Evolutionary conservation across 64 coral and sea anemone genomes (phyloP).

Genomic region (Stylophora pistillata): DNA sequence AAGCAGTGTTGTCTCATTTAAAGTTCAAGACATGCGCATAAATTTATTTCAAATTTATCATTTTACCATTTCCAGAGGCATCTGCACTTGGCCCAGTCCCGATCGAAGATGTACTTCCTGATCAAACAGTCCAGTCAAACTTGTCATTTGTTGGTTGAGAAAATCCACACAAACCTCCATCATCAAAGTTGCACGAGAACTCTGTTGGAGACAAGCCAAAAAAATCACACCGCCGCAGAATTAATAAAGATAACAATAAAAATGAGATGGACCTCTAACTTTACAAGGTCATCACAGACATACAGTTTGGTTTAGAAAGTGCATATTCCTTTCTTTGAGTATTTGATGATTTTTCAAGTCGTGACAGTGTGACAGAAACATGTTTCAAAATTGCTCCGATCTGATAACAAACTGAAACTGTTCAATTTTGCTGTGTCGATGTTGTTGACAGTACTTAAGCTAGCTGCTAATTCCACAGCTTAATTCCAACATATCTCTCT

Average conservation of each 20-base stretch:
- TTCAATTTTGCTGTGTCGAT: too few relatives aligned
- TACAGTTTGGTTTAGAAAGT: too few relatives aligned
- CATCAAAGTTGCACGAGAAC: slow-evolving; percentile 33
- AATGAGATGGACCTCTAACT: too few relatives aligned
- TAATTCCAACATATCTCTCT: background rate
- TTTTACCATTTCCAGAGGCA: slow-evolving; percentile 26
- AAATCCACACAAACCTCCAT: slow-evolving; percentile 26
- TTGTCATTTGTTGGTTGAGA: slow-evolving; percentile 25
- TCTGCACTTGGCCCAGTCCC: slow-evolving; percentile 21
- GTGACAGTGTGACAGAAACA: too few relatives aligned
- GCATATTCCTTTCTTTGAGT: too few relatives aligned
- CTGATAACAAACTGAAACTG: too few relatives aligned
- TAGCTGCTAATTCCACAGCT: background rate
- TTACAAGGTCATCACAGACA: too few relatives aligned
- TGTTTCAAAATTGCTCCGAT: too few relatives aligned
- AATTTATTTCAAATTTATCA: too few relatives aligned
- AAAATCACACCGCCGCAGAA: background rate
- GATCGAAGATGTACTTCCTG: slow-evolving; percentile 10
- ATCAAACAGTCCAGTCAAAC: slow-evolving; percentile 40
- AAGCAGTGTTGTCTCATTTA: too few relatives aligned
- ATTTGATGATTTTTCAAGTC: too few relatives aligned
- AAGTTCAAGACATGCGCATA: too few relatives aligned
- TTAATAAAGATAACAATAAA: background rate
- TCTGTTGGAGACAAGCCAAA: background rate
- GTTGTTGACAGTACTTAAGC: background rate